Evolutionary conservation across 2,888 invertebrate species (phyloP), one percentile per base, ranked within the genome.

Genomic region (Campoplex nolae): DNA sequence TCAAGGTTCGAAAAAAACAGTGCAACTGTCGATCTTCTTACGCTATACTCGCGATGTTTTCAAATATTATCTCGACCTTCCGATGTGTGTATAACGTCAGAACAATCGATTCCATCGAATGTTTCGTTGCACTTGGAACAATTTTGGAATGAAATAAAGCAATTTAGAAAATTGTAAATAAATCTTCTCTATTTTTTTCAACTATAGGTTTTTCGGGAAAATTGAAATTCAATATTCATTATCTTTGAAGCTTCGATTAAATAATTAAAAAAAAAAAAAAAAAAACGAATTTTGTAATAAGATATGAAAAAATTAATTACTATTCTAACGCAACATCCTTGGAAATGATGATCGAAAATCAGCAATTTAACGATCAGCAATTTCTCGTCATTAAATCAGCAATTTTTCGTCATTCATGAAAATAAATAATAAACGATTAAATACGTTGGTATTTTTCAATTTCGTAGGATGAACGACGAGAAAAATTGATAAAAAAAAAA

Each of bases 61-160:
- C 45, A 45, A 68, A 13, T 68, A 45, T 68, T 42, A 23, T 42
- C 45, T 68, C 42, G 68, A 68, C 23, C 68, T 38, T 68, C 68
- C 6, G 11, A 18, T 6, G 13, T 18, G 8, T 6, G 13, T 18
- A 45, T 38, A n/a, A 23, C 23, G 13, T 42, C 42, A 1, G 23
- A 23, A 45, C 18, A 23, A 68, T 23, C 42, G 6, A 45, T 6
- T 4, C 23, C 13, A 42, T 42, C 68, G 42, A 45, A 45, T 23
- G 6, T 42, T n/a, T 68, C 28, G 58, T 58, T 58, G 13, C 28
- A 58, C 2, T 28, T 58, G 58, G 3, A 58, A 32, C 6, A 51
- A 6, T 51, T 51, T 51, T 1, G 6, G 4, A 51, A 51, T 51
- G 4, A 6, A 51, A 18, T 18, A 18, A 1, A 51, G 13, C 45